Percentiles rank a stretch among this genome's conserved stretches.
Conservation (phyloP, 2,888 invertebrate species). For the Drosophila siamana region DNA sequence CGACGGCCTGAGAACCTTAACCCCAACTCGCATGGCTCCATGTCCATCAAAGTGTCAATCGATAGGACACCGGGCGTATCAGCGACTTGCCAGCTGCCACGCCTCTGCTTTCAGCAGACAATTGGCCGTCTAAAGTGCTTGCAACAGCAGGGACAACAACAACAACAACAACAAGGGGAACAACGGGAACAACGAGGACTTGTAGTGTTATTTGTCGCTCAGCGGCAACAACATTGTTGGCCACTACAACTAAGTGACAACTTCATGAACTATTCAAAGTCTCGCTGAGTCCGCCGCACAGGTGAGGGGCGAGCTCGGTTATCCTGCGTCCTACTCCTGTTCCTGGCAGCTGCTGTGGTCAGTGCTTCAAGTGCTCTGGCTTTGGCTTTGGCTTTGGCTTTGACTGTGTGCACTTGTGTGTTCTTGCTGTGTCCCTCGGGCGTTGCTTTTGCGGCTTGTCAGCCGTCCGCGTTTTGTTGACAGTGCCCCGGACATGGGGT, state of each 20-base stretch:
- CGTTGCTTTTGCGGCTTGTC: slow-evolving; percentile 69
- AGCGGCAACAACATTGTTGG: slow-evolving; percentile 22
- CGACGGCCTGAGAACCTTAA: slow-evolving; percentile 2
- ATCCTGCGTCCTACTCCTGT: slow-evolving; percentile 16
- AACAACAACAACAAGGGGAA: no score
- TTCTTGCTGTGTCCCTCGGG: slow-evolving; percentile 12
- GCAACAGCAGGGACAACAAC: no score
- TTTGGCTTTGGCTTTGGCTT: slow-evolving; percentile 21
- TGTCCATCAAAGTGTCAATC: slow-evolving; percentile 49
- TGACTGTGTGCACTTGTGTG: slow-evolving; percentile 13
- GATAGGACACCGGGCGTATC: slow-evolving; percentile 22
- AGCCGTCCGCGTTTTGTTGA: slow-evolving; percentile 74
- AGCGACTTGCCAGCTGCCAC: slow-evolving; percentile 4
- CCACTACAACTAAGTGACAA: slow-evolving; percentile 73
- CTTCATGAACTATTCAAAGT: slow-evolving; percentile 79
- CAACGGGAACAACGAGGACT: slow-evolving; percentile 12
- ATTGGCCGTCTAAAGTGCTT: slow-evolving; percentile 41
- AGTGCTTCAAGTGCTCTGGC: slow-evolving; percentile 61
- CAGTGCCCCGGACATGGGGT: slow-evolving; percentile 47
- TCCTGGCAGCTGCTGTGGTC: slow-evolving; percentile 52
- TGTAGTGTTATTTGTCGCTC: slow-evolving; percentile 55
- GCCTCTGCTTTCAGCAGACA: slow-evolving; percentile 13
- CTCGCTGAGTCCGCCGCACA: slow-evolving; percentile 15
- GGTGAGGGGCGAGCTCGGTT: slow-evolving; percentile 9
- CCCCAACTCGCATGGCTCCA: slow-evolving; percentile 3